Conservation (phyloP, 2,888 invertebrate species). For the Apamea crenata region DNA sequence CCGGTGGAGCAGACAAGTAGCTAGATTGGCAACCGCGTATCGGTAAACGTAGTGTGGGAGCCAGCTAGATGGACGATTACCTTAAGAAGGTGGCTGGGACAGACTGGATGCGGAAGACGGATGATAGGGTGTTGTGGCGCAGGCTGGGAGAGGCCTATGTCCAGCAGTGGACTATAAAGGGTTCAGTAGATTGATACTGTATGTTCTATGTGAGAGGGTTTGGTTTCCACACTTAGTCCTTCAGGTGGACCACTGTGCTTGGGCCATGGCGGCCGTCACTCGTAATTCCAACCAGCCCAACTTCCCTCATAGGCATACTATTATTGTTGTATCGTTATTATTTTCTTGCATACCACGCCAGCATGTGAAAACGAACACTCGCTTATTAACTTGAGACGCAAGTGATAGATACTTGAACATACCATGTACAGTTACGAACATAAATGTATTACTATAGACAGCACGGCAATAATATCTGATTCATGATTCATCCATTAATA, state of each 20-base stretch:
- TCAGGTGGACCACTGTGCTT: not conserved
- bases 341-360: conserved; percentile 3
- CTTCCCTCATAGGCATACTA: not conserved
- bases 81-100: too few species aligned
- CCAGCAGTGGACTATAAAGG: too few species aligned
- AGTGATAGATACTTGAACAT: conserved; percentile 32
- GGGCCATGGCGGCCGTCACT: not conserved
- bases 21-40: too few species aligned
- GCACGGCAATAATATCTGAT: not conserved
- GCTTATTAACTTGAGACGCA: not conserved
- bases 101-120: too few species aligned
- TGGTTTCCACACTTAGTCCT: not conserved
- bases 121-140: too few species aligned
- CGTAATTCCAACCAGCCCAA: not conserved
- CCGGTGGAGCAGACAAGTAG: too few species aligned
- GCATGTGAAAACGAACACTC: conserved; percentile 23
- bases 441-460: not conserved
- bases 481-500: not conserved
- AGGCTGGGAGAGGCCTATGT: too few species aligned
- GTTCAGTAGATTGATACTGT: too few species aligned
- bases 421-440: not conserved
- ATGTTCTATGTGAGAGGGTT: too few species aligned
- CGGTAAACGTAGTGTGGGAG: too few species aligned
- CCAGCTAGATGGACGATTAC: too few species aligned
- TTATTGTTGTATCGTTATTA: not conserved